A percentile compares a stretch with the other conserved stretches of the same genome.
phyloP scores from a whole-genome alignment of 2,113 vertebrate genomes.

The Cryptotis parvus region DNA sequence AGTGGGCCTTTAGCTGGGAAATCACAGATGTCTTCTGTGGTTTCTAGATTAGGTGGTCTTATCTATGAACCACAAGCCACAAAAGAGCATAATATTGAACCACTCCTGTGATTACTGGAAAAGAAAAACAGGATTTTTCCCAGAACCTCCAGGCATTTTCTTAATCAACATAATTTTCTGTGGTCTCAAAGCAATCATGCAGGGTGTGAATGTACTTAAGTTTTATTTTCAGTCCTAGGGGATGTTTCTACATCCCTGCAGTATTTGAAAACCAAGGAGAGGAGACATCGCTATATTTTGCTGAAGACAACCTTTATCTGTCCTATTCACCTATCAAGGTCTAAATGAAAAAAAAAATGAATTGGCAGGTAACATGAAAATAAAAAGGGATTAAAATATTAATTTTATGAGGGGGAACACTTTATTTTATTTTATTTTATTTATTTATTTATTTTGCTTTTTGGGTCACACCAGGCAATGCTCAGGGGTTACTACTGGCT shows the following conservation, averaged over 20 bases:
- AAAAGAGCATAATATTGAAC: neutral
- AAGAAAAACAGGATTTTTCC: neutral
- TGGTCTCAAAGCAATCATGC: neutral
- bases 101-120: neutral
- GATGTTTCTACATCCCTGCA: neutral
- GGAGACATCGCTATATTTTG: neutral
- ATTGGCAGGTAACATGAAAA: neutral
- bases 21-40: neutral
- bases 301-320: neutral
- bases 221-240: neutral
- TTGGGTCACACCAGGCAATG: too few relatives aligned
- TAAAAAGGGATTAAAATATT: neutral
- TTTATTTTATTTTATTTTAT: too few relatives aligned
- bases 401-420: too few relatives aligned
- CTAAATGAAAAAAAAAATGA: slow-evolving; percentile 25
- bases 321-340: neutral
- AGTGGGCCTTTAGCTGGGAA: too few relatives aligned
- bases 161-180: neutral
- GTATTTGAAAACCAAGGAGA: neutral
- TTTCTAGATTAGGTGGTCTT: neutral
- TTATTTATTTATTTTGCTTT: too few relatives aligned
- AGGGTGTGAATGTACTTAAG: neutral
- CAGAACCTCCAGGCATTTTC: neutral
- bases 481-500: too few relatives aligned
- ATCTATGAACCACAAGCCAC: neutral